These are phyloP conservation scores for Anneissia japonica DNA, from an alignment of 35 echinoderm and acorn worm species.

Conservation along the genomic window DNA sequence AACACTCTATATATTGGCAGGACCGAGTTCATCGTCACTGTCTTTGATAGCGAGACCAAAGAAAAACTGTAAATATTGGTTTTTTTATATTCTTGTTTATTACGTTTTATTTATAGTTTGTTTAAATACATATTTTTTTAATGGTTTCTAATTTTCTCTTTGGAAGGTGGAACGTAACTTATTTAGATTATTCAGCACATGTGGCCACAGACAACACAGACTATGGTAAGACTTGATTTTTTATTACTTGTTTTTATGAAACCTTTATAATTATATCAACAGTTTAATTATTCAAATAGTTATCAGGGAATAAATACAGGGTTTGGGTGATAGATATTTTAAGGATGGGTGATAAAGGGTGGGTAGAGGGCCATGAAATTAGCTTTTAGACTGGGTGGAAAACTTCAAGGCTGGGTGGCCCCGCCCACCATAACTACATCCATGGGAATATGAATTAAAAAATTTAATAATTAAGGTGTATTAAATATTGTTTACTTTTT, in stretches of 20 bases:
- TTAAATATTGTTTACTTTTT: background rate
- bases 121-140: background rate
- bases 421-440: no score
- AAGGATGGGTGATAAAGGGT: no score
- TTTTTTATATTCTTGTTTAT: background rate
- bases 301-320: no score
- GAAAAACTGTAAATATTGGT: constrained; percentile 71
- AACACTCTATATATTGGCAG: constrained; percentile 78
- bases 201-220: constrained; percentile 56
- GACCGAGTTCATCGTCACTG: constrained; percentile 88
- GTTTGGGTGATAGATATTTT: no score
- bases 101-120: background rate
- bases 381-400: no score
- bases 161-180: constrained; percentile 91
- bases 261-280: no score
- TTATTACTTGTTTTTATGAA: no score
- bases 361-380: no score
- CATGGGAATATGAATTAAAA: no score
- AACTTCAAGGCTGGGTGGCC: no score
- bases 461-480: no score
- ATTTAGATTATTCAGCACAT: constrained; percentile 82
- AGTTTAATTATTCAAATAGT: no score
- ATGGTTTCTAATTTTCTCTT: constrained; percentile 11
- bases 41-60: constrained; percentile 90
- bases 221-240: constrained; percentile 82